Evolutionary conservation across 53 echinoderm and acorn worm species (phyloP), one percentile per base, ranked within the genome.

Genomic region (Echinometra lucunter): DNA sequence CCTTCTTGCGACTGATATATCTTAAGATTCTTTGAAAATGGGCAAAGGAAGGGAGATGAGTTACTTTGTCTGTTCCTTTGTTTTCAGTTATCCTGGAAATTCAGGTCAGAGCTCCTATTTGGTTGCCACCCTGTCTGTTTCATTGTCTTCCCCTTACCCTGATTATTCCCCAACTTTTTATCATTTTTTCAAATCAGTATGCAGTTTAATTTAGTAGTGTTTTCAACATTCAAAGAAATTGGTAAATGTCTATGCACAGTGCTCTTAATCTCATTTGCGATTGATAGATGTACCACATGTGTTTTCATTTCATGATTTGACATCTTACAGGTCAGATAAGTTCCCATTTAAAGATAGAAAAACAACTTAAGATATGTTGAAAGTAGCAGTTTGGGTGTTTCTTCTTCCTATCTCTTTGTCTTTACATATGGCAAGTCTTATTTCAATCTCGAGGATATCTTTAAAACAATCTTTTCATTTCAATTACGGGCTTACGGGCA

Each of bases 301-400:
- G 9, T 28, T 69, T 69, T 69, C 1, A 30, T 34, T 69, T 69
- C 1, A 3, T 69, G 2, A 30, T 32, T 32, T 12, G 12, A 34
- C 32, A 69, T 69, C 69, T 1, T 63, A 11, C 34, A 49, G 49
- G 45, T n/a, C 85, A 85, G 18, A 44, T 81, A 21, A 13, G 44
- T 23, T 81, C 81, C 8, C 15, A 53, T 74, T 74, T 74, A 42
- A 37, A 85, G 37, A 49, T 28, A 49, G 35, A 85, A 30, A 47
- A 85, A 85, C 28, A 44, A 21, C 47, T 85, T 49, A 8, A 53
- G 30, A 49, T 45, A 28, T 85, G 85, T 28, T 0, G 53, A 85
- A 85, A 47, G 28, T 85, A 85, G 49, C 49, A 21, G 85, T 85
- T 85, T 85, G 85, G 85, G 85, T 85, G 85, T 85, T 85, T 28